Percentiles rank a stretch among this genome's conserved stretches.
Evolutionary conservation across 2,113 vertebrate species (phyloP).

Genomic region (Notothenia rossii): DNA sequence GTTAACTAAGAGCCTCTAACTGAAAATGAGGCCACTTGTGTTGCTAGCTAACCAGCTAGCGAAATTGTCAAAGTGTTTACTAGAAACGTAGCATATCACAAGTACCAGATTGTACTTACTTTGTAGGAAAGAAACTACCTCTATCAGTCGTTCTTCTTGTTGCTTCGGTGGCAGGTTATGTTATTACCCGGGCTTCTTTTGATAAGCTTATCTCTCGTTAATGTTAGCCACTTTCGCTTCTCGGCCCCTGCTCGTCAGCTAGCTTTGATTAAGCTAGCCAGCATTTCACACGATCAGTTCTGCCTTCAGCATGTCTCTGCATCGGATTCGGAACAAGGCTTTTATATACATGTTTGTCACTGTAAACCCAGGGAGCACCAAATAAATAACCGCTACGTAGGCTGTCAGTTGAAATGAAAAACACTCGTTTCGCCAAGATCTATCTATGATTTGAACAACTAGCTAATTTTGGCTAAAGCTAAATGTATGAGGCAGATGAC

Average conservation of each 20-base stretch:
- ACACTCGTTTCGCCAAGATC: not conserved
- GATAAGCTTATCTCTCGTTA: constrained; percentile 50
- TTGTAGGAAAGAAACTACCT: constrained; percentile 3
- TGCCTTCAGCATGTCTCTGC: constrained; percentile 76
- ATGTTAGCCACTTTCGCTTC: constrained; percentile 65
- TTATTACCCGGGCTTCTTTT: constrained; percentile 40
- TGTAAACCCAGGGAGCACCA: not conserved
- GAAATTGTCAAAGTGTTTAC: constrained; percentile 24
- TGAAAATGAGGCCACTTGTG: constrained; percentile 29
- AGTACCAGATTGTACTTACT: constrained; percentile 62
- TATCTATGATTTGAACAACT: constrained; percentile 34
- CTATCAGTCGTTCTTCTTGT: constrained; percentile 24
- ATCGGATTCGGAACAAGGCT: constrained; percentile 52
- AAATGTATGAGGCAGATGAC: constrained; percentile 82
- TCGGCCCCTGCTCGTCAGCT: constrained; percentile 67
- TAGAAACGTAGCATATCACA: not conserved
- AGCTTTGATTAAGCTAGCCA: constrained; percentile 68
- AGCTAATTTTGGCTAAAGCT: constrained; percentile 80
- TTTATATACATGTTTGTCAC: constrained; percentile 78
- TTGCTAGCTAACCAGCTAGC: constrained; percentile 39
- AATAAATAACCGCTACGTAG: constrained; percentile 2
- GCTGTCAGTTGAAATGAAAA: constrained; percentile 19
- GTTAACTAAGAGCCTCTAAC: not conserved
- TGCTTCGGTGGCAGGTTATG: constrained; percentile 30
- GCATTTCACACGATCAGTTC: constrained; percentile 78